Evolutionary conservation across 1,140 invertebrate species (phyloP), one percentile per base, ranked within the genome.

Genomic region (Leptinotarsa lineolata): DNA sequence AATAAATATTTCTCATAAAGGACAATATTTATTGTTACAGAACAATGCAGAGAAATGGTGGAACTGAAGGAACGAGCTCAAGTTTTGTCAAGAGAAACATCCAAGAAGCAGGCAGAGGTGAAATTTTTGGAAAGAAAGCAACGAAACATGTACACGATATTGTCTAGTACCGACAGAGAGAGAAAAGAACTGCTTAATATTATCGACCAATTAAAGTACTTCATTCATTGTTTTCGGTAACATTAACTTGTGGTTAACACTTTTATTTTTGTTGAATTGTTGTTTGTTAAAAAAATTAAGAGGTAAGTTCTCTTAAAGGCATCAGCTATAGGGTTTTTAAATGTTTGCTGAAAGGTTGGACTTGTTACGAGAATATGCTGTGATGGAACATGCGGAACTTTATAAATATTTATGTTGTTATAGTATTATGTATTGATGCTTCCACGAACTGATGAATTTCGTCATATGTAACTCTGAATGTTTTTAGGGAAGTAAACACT

Each of bases 211-310:
- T 74, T 81, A 72, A 79, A 72, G 60, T 79, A 79, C 70, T 79
- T 80, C 48, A 66, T 81, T 30, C 78, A 80, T 68, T 68, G 73
- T 64, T 77, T 81, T 78, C 79, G 79, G 78, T 81, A 81, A 79
- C 79, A 79, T 61, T 61, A 45, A 46, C 39, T 68, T 70, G 68
- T 59, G 39, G 39, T 39, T 21, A 72, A 22, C 44, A 24, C 48
- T 61, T 46, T 66, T 65, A 66, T 72, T 65, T 72, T 72, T 72
- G 63, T 71, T 71, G 59, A 18, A 44, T 60, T 71, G 44, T 64
- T 63, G 22, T 15, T 72, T 63, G 30, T 63, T 46, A 1, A 44
- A 39, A 39, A 11, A 39, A 39, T 39, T 11, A 39, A 39, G 8
- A 39, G 11, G 30, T 39, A 39, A 39, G 30, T n/a, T 59, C 16